These are phyloP conservation scores for Pocillopora verrucosa DNA, from an alignment of 64 coral and sea anemone species.

Conservation along the genomic window DNA sequence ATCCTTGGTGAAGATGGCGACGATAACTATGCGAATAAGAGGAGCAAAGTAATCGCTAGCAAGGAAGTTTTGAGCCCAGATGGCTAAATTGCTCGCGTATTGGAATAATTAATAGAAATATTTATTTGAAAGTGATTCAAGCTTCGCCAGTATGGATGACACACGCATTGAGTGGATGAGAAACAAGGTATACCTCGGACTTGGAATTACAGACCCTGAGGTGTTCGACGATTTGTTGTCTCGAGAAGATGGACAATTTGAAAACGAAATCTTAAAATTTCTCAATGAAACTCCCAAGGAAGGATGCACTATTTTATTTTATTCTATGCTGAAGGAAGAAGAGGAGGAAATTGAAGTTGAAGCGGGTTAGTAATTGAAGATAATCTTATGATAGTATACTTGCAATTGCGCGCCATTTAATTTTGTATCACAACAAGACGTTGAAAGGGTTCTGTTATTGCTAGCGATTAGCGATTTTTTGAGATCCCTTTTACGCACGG, in stretches of 20 bases:
- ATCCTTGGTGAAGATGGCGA: conserved; percentile 9
- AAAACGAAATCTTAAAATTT: conserved; percentile 90
- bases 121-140: background rate
- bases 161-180: conserved; percentile 96
- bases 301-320: conserved; percentile 88
- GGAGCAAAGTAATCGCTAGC: background rate
- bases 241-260: conserved; percentile 89
- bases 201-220: conserved; percentile 91
- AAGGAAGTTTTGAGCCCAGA: background rate
- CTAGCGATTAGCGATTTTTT: background rate
- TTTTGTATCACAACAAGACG: background rate
- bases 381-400: too few species aligned
- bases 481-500: background rate
- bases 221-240: conserved; percentile 98
- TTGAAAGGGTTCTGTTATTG: background rate
- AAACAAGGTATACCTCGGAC: conserved; percentile 84
- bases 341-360: conserved; percentile 76
- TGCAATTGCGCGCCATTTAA: background rate
- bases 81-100: background rate
- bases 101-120: background rate
- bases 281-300: conserved; percentile 95
- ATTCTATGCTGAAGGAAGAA: conserved; percentile 82
- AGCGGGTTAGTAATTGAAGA: conserved; percentile 27
- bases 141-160: conserved; percentile 78
- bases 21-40: background rate